phyloP scores from a whole-genome alignment of 2,797 vertebrate species.

The Chaenodraco wilsoni region DNA sequence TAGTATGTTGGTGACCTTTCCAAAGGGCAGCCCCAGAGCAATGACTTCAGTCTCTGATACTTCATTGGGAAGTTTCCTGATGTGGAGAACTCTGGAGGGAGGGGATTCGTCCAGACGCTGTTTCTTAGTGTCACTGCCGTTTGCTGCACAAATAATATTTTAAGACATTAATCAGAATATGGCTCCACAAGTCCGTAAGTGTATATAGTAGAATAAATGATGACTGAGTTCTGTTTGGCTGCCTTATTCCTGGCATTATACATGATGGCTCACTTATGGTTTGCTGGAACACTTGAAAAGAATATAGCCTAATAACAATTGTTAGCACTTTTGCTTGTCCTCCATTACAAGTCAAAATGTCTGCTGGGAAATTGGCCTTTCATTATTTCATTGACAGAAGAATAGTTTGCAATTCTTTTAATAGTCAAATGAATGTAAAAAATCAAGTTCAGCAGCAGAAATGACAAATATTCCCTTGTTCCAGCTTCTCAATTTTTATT shows the following conservation, averaged over 20 bases:
- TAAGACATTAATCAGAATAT: not conserved
- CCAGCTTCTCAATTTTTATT: not conserved
- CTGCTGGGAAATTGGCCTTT: not conserved
- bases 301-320: not conserved
- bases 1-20: conserved; percentile 98
- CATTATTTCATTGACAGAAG: not conserved
- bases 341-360: not conserved
- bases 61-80: conserved; percentile 96
- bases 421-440: not conserved
- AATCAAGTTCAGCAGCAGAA: too few species aligned
- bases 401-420: not conserved
- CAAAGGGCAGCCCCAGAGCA: conserved; percentile 96
- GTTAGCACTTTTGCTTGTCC: not conserved
- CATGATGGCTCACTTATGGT: not conserved
- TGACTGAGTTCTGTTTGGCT: not conserved
- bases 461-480: not conserved
- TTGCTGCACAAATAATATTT: conserved; percentile 79
- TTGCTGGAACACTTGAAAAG: not conserved
- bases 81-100: conserved; percentile 97
- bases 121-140: conserved; percentile 98
- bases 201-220: not conserved
- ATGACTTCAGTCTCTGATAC: conserved; percentile 99
- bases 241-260: not conserved
- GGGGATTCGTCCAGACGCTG: conserved; percentile 95
- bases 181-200: not conserved